Evolutionary conservation across 2,113 vertebrate species (phyloP), one percentile per base, ranked within the genome.

Genomic region (Ursus arctos): DNA sequence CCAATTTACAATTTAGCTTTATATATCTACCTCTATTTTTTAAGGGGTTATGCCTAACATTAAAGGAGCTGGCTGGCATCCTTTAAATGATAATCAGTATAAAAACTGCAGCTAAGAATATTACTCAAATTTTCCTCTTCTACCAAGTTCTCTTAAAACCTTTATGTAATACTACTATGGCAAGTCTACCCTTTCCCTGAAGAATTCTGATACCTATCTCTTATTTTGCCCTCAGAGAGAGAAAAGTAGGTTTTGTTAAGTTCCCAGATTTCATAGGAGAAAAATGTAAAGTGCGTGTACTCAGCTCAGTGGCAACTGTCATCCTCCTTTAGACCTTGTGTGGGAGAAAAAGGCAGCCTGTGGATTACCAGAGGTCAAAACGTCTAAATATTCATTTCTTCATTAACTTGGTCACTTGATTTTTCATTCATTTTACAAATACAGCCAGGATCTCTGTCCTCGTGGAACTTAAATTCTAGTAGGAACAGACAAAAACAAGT

Each of bases 241-340:
- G 33, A 67, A 84, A 94, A 74, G 6, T 18, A 53, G 43, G 16
- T 49, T 51, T 36, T 90, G 61, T 81, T 93, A 51, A 90, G 72
- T 91, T 96, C 90, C 76, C 47, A 97, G 76, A 36, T 91, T 97
- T 92, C 67, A 63, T n/a, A 91, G 77, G 85, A 86, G 87, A 95
- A 89, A 72, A 91, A 33, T 51, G 28, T 49, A 82, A 95, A 31
- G 61, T n/a, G 14, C 2, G 74, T 4, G 4, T 51, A 88, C 53
- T 90, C 40, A 88, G 40, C n/a, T 96, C 55, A 94, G 36, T 91
- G 40, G 95, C 77, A 85, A 91, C 4, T 63, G 47, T 11, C 14
- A 85, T 74, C 31, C 67, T 85, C 71, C 55, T 51, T 95, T 72
- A 94, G 28, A 90, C 12, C 72, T 94, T 67, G 7, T 19, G 47